Conservation (phyloP, 2,113 vertebrate genomes). For the Raja brachyura region DNA sequence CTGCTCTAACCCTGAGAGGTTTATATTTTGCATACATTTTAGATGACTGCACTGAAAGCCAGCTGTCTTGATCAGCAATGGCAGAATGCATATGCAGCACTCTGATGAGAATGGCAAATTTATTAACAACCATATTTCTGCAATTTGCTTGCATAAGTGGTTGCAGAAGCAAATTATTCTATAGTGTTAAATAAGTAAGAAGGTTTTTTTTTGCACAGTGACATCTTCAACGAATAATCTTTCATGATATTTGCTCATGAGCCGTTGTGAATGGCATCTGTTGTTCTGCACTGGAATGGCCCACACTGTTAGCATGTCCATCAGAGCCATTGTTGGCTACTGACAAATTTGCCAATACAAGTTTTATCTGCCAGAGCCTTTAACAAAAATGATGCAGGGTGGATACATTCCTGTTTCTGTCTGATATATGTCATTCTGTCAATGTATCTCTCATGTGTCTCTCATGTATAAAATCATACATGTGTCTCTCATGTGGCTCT, state of each 20-base stretch:
- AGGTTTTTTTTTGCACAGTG: neutral
- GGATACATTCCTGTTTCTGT: neutral
- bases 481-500: too few species aligned
- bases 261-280: neutral
- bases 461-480: too few species aligned
- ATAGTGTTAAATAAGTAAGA: neutral
- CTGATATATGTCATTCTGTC: neutral
- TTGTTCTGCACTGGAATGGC: conserved; percentile 5
- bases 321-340: neutral
- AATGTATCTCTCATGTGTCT: neutral
- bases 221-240: conserved; percentile 12
- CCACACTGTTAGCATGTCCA: neutral
- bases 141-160: conserved; percentile 30
- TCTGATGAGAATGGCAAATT: conserved; percentile 11
- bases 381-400: neutral
- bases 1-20: neutral
- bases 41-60: conserved; percentile 4
- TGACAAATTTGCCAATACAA: neutral
- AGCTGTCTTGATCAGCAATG: conserved; percentile 21
- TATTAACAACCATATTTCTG: conserved; percentile 32
- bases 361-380: neutral
- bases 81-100: conserved; percentile 22
- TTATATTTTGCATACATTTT: neutral
- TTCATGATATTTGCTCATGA: neutral
- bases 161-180: conserved; percentile 21